These are phyloP conservation scores for Augochlora pura DNA, from an alignment of 1,140 invertebrate species.

Conservation along the genomic window DNA sequence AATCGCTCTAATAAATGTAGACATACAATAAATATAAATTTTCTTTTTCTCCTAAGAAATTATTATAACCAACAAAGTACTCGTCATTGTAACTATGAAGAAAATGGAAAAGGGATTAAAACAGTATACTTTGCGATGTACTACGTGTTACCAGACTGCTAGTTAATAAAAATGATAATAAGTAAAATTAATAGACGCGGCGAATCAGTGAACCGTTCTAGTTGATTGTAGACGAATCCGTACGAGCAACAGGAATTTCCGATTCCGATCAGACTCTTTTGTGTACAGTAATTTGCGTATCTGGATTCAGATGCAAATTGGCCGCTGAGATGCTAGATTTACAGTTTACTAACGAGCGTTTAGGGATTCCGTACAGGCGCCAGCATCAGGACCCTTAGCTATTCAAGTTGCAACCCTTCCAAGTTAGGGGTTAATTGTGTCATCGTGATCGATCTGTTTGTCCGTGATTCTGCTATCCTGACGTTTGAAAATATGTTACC, in stretches of 20 bases:
- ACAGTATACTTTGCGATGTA: too few species aligned
- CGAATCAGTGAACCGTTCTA: too few species aligned
- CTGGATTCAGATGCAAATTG: slow-evolving; percentile 49
- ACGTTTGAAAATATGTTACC: neutral
- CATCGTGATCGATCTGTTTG: slow-evolving; percentile 65
- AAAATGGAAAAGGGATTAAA: too few species aligned
- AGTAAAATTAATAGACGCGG: too few species aligned
- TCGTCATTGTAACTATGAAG: too few species aligned
- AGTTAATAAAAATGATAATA: too few species aligned
- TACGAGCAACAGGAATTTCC: neutral
- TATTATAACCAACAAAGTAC: too few species aligned
- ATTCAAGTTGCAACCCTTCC: slow-evolving; percentile 62
- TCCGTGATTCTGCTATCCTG: slow-evolving; percentile 24
- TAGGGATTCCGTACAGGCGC: slow-evolving; percentile 58
- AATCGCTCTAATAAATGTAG: too few species aligned
- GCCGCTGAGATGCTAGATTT: slow-evolving; percentile 40
- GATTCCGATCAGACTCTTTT: slow-evolving; percentile 19
- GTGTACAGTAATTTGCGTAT: neutral
- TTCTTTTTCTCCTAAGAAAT: too few species aligned
- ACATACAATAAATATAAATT: too few species aligned
- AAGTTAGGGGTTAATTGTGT: slow-evolving; percentile 60
- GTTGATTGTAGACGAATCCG: neutral
- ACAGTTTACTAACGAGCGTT: slow-evolving; percentile 56
- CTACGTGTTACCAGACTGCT: too few species aligned
- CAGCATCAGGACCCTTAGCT: slow-evolving; percentile 50